A percentile compares a stretch with the other conserved stretches of the same genome.
Conservation (phyloP, 2,113 vertebrate genomes). For the Rallus limicola region DNA sequence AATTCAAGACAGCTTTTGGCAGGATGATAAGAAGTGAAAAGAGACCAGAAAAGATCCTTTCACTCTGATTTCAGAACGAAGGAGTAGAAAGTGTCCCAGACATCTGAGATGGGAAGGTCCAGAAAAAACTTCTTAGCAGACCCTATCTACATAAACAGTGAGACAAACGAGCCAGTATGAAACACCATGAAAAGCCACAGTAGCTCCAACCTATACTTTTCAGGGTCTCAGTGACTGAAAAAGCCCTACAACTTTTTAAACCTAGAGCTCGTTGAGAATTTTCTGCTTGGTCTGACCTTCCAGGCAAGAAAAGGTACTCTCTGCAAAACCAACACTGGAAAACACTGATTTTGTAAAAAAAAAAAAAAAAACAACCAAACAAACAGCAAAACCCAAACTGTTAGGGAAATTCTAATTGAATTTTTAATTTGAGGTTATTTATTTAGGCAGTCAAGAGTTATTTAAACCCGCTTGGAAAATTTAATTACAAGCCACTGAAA, state of each 20-base stretch:
- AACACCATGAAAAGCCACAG: not conserved
- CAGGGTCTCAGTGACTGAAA: not conserved
- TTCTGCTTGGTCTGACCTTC: not conserved
- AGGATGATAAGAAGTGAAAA: conserved; percentile 31
- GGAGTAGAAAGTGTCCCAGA: not conserved
- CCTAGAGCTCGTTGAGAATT: not conserved
- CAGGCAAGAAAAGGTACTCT: not conserved
- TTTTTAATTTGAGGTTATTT: not conserved
- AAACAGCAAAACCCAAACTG: not conserved
- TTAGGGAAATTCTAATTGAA: not conserved
- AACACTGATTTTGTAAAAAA: not conserved
- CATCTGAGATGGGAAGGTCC: not conserved
- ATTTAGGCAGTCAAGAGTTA: not conserved
- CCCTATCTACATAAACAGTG: not conserved
- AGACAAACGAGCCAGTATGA: not conserved
- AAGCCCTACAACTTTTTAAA: not conserved
- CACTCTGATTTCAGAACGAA: not conserved
- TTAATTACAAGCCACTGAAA: not conserved
- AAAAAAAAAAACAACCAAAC: not conserved
- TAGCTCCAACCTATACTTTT: not conserved
- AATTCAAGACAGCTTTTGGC: conserved; percentile 55
- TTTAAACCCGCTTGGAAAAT: not conserved
- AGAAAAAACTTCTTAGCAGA: not conserved
- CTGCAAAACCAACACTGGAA: not conserved
- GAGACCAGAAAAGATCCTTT: conserved; percentile 35